Conservation (phyloP, 2,888 invertebrate species). For the Melanostoma mellinum region DNA sequence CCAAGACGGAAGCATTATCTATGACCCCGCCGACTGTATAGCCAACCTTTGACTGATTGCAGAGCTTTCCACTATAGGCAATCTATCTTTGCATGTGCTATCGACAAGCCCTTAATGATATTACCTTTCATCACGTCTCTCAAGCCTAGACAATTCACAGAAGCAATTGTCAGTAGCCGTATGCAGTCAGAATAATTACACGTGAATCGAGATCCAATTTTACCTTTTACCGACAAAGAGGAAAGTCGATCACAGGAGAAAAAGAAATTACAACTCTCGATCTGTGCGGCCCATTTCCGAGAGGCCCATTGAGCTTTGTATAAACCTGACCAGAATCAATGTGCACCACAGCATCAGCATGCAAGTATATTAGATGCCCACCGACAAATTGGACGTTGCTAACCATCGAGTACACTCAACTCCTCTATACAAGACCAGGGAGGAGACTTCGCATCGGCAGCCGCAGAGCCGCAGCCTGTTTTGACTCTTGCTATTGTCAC, state of each 20-base stretch:
- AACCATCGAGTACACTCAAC: constrained; percentile 17
- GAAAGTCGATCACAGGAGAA: constrained; percentile 53
- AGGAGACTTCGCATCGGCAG: constrained; percentile 9
- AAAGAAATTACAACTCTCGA: constrained; percentile 39
- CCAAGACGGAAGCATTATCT: constrained; percentile 26
- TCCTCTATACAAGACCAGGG: constrained; percentile 16
- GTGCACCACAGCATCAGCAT: constrained; percentile 17
- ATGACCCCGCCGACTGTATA: constrained; percentile 16
- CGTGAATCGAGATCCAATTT: constrained; percentile 57
- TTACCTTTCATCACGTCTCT: constrained; percentile 30
- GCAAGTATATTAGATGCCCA: constrained; percentile 52
- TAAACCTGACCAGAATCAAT: constrained; percentile 36
- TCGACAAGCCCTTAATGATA: constrained; percentile 30
- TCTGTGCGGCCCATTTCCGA: constrained; percentile 42
- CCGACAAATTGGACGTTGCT: constrained; percentile 52
- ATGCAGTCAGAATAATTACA: constrained; percentile 53
- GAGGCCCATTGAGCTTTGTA: not conserved
- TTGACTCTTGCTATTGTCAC: constrained; percentile 65
- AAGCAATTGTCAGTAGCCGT: constrained; percentile 48
- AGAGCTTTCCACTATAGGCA: constrained; percentile 21
- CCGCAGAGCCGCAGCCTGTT: constrained; percentile 14
- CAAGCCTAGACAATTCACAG: constrained; percentile 29
- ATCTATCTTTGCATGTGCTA: not conserved
- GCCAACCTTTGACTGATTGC: constrained; percentile 34
- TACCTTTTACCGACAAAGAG: constrained; percentile 55